Percentiles rank a stretch among this genome's conserved stretches.
Conservation (phyloP, 2,797 vertebrate species). For the Leuciscus waleckii region DNA sequence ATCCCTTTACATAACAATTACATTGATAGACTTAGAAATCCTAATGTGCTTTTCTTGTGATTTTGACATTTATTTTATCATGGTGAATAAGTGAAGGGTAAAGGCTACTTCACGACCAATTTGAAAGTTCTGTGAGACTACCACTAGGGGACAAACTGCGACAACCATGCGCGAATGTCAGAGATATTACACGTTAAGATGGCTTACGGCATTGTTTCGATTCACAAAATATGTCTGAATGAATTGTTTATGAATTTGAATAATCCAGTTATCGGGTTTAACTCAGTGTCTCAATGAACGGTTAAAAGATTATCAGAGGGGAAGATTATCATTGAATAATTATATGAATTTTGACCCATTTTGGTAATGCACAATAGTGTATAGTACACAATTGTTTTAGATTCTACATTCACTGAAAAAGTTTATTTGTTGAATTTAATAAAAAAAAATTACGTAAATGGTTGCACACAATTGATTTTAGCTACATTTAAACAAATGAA, state of each 20-base stretch:
- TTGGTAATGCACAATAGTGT: neutral
- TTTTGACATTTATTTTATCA: neutral
- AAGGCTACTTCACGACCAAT: neutral
- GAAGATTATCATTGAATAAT: neutral
- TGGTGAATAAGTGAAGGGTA: neutral
- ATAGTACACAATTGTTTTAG: neutral
- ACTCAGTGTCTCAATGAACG: neutral
- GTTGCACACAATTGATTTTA: too few species aligned
- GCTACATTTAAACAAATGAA: too few species aligned
- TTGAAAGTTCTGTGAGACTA: neutral
- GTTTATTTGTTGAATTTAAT: too few species aligned
- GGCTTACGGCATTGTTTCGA: neutral
- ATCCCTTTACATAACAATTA: neutral
- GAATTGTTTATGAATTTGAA: neutral
- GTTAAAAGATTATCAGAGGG: neutral
- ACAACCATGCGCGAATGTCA: neutral
- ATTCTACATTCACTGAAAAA: neutral
- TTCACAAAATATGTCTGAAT: neutral
- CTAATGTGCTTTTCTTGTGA: neutral
- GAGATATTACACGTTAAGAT: neutral
- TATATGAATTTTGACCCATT: neutral
- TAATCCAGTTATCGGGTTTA: neutral
- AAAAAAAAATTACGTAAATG: too few species aligned
- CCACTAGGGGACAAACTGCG: neutral
- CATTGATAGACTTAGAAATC: neutral